These are phyloP conservation scores for Sesia bembeciformis DNA, from an alignment of 2,888 invertebrate genomes.

Conservation along the genomic window DNA sequence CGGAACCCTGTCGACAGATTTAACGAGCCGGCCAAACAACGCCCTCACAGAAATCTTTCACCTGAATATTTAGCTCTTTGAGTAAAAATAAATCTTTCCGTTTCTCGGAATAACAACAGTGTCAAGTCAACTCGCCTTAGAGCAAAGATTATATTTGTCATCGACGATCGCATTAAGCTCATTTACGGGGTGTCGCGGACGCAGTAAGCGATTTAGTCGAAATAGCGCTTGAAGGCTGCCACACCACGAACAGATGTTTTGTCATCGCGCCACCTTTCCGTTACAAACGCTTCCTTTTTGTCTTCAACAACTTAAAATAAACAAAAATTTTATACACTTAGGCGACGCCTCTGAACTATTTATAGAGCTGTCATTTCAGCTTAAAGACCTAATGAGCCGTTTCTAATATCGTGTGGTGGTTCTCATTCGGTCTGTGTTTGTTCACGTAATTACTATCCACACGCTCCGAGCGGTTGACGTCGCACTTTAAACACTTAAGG, in stretches of 20 bases:
- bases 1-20: slow-evolving; percentile 53
- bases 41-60: slow-evolving; percentile 66
- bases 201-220: slow-evolving; percentile 55
- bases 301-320: slow-evolving; percentile 41
- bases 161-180: slow-evolving; percentile 57
- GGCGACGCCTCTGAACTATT: slow-evolving; percentile 45
- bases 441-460: slow-evolving; percentile 53
- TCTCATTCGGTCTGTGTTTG: slow-evolving; percentile 52
- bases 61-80: slow-evolving; percentile 72
- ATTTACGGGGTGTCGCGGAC: slow-evolving; percentile 55
- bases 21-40: slow-evolving; percentile 58
- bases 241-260: slow-evolving; percentile 59
- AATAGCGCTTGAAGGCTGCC: slow-evolving; percentile 34
- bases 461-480: slow-evolving; percentile 16
- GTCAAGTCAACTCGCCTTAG: slow-evolving; percentile 63
- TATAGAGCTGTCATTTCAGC: slow-evolving; percentile 64
- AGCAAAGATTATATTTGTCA: slow-evolving; percentile 72
- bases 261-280: slow-evolving; percentile 34
- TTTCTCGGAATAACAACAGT: slow-evolving; percentile 70
- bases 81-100: slow-evolving; percentile 68
- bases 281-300: slow-evolving; percentile 38
- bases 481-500: slow-evolving; percentile 6
- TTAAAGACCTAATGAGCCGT: slow-evolving; percentile 70
- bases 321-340: slow-evolving; percentile 39
- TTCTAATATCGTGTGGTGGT: slow-evolving; percentile 59